These are phyloP conservation scores for Habroteleia sp. DNA, from an alignment of 2,888 invertebrate species.

Conservation along the genomic window DNA sequence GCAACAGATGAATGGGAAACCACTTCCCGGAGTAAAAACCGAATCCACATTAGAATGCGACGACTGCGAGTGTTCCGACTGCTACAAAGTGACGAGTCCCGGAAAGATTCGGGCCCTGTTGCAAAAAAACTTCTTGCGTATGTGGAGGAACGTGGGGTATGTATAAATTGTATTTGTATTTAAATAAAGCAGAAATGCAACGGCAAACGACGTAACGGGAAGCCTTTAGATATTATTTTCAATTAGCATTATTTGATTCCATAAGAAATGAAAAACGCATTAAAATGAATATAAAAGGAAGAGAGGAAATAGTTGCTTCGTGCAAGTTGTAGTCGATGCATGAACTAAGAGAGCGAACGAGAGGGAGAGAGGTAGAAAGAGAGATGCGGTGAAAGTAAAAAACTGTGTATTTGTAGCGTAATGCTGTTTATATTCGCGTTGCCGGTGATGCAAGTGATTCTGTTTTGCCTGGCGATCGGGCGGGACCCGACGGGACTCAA, in stretches of 20 bases:
- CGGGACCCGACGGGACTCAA: slow-evolving; percentile 91
- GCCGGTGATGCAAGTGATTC: slow-evolving; percentile 96
- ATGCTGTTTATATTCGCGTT: slow-evolving; percentile 96
- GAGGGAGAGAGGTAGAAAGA: no score
- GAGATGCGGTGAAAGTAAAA: slow-evolving; percentile 51
- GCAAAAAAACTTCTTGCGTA: slow-evolving; percentile 93
- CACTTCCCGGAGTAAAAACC: slow-evolving; percentile 74
- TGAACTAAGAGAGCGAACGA: no score
- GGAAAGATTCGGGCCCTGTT: slow-evolving; percentile 92
- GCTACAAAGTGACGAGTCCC: slow-evolving; percentile 86
- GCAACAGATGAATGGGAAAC: slow-evolving; percentile 77
- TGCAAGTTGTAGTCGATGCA: no score
- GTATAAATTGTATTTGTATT: slow-evolving; percentile 57
- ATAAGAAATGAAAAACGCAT: no score
- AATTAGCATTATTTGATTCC: no score
- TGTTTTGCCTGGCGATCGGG: slow-evolving; percentile 96
- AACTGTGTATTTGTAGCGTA: slow-evolving; percentile 81
- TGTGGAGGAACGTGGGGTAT: slow-evolving; percentile 94
- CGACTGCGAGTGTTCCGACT: slow-evolving; percentile 83
- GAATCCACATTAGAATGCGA: slow-evolving; percentile 83
- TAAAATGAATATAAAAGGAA: no score
- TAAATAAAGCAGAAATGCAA: no score
- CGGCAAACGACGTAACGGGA: no score
- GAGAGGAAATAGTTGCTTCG: no score
- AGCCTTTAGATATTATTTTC: no score